Evolutionary conservation across 2,888 invertebrate species (phyloP).

Genomic region (Hoplodrina blanda): DNA sequence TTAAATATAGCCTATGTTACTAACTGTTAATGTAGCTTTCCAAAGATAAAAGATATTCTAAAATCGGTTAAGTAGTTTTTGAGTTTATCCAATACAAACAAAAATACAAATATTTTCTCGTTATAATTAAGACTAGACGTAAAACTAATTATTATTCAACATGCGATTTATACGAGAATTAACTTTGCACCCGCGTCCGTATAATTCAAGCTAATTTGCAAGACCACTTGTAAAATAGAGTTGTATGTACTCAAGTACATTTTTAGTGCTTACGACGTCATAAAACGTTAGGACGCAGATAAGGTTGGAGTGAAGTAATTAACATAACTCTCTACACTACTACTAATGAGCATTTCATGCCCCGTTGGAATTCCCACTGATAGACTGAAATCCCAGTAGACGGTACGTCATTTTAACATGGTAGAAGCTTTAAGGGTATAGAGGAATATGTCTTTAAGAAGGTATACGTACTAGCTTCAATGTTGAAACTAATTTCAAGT

Average conservation of each 20-base stretch:
- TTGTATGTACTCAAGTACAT: constrained; percentile 44
- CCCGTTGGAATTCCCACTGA: constrained; percentile 20
- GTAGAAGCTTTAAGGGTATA: not conserved
- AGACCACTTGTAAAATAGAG: constrained; percentile 44
- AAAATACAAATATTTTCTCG: too few relatives aligned
- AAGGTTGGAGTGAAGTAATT: constrained; percentile 46
- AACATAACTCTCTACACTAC: constrained; percentile 40
- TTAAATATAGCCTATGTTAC: too few relatives aligned
- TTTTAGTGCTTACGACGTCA: constrained; percentile 52
- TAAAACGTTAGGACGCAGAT: constrained; percentile 46
- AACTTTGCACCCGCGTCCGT: constrained; percentile 23
- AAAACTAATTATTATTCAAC: constrained; percentile 42
- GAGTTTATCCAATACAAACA: too few relatives aligned
- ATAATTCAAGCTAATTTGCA: constrained; percentile 45
- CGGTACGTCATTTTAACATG: not conserved
- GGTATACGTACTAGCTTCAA: not conserved
- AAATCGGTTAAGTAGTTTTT: too few relatives aligned
- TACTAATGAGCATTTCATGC: constrained; percentile 45
- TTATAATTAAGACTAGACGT: not conserved
- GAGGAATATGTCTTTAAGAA: not conserved
- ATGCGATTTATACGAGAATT: constrained; percentile 36
- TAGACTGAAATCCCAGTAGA: not conserved
- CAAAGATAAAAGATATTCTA: too few relatives aligned
- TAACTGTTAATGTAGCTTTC: too few relatives aligned
- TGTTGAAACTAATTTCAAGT: too few relatives aligned